Conservation (phyloP, 2,113 vertebrate species). For the Ancistrus triradiatus region DNA sequence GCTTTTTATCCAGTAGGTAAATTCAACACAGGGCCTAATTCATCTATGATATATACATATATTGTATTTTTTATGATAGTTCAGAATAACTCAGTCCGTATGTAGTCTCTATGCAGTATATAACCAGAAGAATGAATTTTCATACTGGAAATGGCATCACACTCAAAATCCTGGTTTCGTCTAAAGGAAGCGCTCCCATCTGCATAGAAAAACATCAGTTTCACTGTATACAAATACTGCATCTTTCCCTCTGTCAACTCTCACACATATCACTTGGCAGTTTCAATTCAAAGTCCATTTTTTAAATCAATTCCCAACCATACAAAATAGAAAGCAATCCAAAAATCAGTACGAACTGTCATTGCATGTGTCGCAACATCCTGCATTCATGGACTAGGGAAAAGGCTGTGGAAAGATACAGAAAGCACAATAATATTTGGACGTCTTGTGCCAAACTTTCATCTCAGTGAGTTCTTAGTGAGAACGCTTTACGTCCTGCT, state of each 20-base stretch:
- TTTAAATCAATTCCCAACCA: slow-evolving; percentile 10
- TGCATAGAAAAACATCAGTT: slow-evolving; percentile 1
- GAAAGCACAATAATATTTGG: slow-evolving; percentile 21
- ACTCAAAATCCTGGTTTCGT: not conserved
- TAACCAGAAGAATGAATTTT: too few relatives aligned
- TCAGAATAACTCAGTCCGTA: too few relatives aligned
- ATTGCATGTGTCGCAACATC: slow-evolving; percentile 12
- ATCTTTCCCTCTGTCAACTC: slow-evolving; percentile 10
- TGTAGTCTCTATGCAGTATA: too few relatives aligned
- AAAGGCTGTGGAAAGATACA: not conserved
- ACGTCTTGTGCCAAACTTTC: not conserved
- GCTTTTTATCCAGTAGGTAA: not conserved
- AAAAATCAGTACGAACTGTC: slow-evolving; percentile 5
- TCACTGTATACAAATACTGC: not conserved
- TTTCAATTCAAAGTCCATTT: slow-evolving; percentile 2
- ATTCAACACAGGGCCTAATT: not conserved
- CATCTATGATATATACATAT: not conserved
- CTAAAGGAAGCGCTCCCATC: not conserved
- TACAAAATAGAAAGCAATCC: not conserved
- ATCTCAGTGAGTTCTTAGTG: slow-evolving; percentile 5
- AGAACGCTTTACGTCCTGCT: slow-evolving; percentile 8
- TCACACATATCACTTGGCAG: not conserved
- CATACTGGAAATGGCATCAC: not conserved
- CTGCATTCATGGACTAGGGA: slow-evolving; percentile 1
- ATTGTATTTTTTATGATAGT: too few relatives aligned